Evolutionary conservation across 2,797 vertebrate genomes (phyloP), one percentile per base, ranked within the genome.

Genomic region (Pyrocephalus nanus): DNA sequence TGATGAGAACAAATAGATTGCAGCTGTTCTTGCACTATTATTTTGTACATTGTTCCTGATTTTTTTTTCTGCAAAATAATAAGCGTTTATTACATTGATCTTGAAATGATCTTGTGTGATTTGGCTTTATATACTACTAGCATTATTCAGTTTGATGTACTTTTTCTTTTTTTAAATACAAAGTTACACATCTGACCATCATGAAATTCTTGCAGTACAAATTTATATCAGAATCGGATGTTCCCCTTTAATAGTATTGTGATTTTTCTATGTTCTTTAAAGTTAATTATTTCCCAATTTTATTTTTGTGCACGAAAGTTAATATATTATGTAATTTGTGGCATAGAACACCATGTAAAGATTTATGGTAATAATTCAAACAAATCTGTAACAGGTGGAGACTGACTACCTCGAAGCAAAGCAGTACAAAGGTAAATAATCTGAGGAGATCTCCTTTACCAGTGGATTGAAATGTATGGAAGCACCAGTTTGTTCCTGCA

Each of bases 301-400:
- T 97, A 96, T 96, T 97, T 98, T 97, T 97, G 94, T 97, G 96
- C 97, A 98, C 97, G 97, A 95, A 97, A 97, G 95, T 97, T 98
- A 98, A 98, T 97, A 98, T 98, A 98, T 97, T 92, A 95, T 87
- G 96, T 95, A 96, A 95, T 71, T 91, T 97, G 96, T 97, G 96
- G 96, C 92, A 93, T 97, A 96, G 92, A 95, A 96, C 93, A 94
- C 86, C 86, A 79, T 97, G 95, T 98, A 96, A 97, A 96, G 92
- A 81, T 85, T 93, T 96, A 96, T 97, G 97, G 82, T 95, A 93
- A 94, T 89, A 92, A 94, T 95, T 92, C 66, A 89, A 92, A 90
- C 61, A 81, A 78, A 77, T 97, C 93, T 95, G 62, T 95, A 96
- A 93, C 86, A 97, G 96, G 93, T 97, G 97, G 96, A 97, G 97